Percentiles rank a stretch among this genome's conserved stretches.
phyloP scores from a whole-genome alignment of 2,113 vertebrate genomes.

The Coptodon rendalli region DNA sequence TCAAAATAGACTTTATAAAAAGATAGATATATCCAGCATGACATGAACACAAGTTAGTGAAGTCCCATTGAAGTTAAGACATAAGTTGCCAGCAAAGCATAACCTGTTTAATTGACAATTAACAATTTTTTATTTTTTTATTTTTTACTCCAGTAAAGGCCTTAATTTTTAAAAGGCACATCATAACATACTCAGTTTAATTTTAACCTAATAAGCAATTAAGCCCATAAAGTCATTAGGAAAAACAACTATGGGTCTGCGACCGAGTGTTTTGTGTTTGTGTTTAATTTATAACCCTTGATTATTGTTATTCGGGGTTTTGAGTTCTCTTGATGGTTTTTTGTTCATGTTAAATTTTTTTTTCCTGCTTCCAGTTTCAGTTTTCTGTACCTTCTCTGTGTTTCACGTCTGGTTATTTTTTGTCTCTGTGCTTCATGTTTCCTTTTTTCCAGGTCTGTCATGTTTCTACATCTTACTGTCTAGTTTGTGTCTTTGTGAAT shows the following conservation, averaged over 20 bases:
- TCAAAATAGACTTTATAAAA: neutral
- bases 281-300: neutral
- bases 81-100: neutral
- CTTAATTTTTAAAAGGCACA: neutral
- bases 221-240: neutral
- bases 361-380: neutral
- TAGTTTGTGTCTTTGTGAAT: neutral
- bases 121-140: rapidly evolving
- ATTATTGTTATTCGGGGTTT: neutral
- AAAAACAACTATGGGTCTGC: neutral
- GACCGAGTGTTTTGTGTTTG: neutral
- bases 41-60: neutral
- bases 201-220: neutral
- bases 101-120: neutral
- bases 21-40: neutral
- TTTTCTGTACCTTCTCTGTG: neutral
- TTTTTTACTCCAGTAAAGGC: neutral
- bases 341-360: neutral
- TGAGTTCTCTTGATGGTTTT: neutral
- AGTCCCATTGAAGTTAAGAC: neutral
- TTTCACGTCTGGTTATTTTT: neutral
- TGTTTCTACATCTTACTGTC: neutral
- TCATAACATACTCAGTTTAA: neutral
- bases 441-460: neutral
- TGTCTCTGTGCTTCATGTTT: neutral